Evolutionary conservation across 1,140 invertebrate species (phyloP).

Genomic region (Lordiphosa collinella): DNA sequence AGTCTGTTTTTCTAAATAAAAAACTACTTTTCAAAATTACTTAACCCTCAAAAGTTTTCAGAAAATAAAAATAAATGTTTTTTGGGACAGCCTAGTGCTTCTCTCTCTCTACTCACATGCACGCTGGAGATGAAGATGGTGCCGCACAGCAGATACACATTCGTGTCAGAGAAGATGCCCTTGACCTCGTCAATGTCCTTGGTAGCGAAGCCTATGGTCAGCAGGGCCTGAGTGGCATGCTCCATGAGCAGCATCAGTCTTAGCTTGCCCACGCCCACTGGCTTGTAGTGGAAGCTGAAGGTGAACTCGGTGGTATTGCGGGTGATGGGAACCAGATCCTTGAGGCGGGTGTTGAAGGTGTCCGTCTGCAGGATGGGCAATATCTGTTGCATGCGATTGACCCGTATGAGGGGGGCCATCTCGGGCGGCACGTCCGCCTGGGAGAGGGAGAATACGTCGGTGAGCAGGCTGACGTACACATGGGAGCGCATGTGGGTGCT

Average conservation of each 20-base stretch:
- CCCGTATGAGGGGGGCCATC: constrained; percentile 81
- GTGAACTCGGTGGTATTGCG: constrained; percentile 82
- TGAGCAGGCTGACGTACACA: constrained; percentile 84
- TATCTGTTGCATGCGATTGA: constrained; percentile 85
- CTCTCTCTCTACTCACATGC: constrained; percentile 87
- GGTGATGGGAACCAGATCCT: constrained; percentile 85
- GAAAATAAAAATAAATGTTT: too few species aligned
- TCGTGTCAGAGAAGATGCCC: constrained; percentile 97
- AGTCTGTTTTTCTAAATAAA: too few species aligned
- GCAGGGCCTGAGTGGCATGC: constrained; percentile 87
- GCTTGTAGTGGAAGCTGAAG: constrained; percentile 82
- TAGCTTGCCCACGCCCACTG: constrained; percentile 85
- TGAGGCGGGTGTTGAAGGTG: constrained; percentile 88
- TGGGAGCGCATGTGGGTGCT: constrained; percentile 83
- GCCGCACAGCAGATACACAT: constrained; percentile 93
- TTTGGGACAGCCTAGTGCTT: too few species aligned
- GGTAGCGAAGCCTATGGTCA: constrained; percentile 90
- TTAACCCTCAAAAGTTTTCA: too few species aligned
- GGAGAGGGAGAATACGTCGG: constrained; percentile 82
- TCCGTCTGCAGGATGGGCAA: constrained; percentile 92
- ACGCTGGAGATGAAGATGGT: constrained; percentile 95
- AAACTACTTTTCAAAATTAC: too few species aligned
- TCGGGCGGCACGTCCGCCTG: constrained; percentile 83
- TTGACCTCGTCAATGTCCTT: constrained; percentile 99
- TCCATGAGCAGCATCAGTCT: constrained; percentile 90